Base-by-base conservation (phyloP, 92 coral and sea anemone species). In the Galaxea fascicularis region DNA sequence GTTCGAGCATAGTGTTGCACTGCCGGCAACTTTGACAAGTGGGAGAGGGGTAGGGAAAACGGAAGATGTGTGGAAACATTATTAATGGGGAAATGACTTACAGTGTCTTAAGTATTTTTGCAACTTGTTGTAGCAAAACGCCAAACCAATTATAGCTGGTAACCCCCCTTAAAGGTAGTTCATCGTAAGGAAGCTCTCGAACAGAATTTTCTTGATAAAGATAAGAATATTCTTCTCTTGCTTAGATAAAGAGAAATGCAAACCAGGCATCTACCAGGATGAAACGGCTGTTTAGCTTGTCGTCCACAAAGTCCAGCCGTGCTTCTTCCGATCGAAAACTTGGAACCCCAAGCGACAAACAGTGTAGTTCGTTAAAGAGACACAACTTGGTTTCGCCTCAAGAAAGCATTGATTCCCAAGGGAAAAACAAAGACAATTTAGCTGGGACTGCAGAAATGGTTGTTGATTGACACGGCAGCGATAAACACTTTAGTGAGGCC, bases 241-340 rank as follows among this genome's bases (percentile, higher is more conserved):
- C 17, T 51, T 21, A 79, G 84, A 35, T 79, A 47, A 66, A 79
- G 73, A 51, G 31, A 51, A 79, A 79, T 20, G 84, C 84, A 51
- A 64, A 51, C 39, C 84, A 26, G 4, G 84, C 84, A 18, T 79
- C 84, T 13, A 79, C n/a, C 15, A 74, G 84, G 4, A 44, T 79
- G 74, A 67, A 66, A 35, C 58, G 76, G 47, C 15, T 79, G 30
- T 67, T 79, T 30, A 79, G 75, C 28, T 79, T 79, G 30, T 65
- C 84, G 1, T 52, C 74, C 21, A 63, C 76, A 25, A 79, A 68
- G 22, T 79, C 84, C n/a, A 64, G 25, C 53, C 39, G 84, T 18
- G 30, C 84, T 67, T 67, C 76, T 18, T 46, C 56, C 10, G 35
- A 21, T 47, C 25, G 15, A 71, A 46, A 24, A 20, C 31, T 49